Evolutionary conservation across 2,113 vertebrate species (phyloP).

Genomic region (Argyrosomus japonicus): DNA sequence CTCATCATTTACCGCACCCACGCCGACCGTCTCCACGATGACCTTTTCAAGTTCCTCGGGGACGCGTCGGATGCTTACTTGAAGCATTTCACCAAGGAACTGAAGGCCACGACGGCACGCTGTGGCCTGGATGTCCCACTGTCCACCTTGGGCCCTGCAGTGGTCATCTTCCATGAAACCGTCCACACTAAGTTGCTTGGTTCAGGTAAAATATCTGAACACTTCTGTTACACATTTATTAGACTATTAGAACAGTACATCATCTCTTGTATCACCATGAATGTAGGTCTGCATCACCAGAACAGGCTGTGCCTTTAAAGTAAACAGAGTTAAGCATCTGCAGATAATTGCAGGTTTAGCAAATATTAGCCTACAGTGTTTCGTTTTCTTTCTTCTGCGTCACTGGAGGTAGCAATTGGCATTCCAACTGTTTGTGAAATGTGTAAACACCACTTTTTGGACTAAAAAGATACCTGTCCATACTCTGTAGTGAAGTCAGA

Average conservation of each 20-base stretch:
- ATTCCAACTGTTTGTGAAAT: slow-evolving; percentile 90
- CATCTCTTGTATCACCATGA: not conserved
- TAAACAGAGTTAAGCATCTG: slow-evolving; percentile 4
- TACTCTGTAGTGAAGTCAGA: not conserved
- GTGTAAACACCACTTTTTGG: slow-evolving; percentile 3
- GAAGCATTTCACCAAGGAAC: slow-evolving; percentile 98
- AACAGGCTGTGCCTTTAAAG: not conserved
- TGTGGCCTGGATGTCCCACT: slow-evolving; percentile 98
- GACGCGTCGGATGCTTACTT: slow-evolving; percentile 98
- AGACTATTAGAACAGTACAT: not conserved
- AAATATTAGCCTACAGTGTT: slow-evolving; percentile 33
- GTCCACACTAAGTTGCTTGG: slow-evolving; percentile 97
- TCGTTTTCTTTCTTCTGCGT: not conserved
- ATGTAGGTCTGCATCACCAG: not conserved
- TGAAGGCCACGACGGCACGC: slow-evolving; percentile 96
- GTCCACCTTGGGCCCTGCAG: slow-evolving; percentile 95
- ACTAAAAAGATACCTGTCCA: not conserved
- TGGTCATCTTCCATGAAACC: slow-evolving; percentile 99
- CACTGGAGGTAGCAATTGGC: not conserved
- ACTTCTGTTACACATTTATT: not conserved
- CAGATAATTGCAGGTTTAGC: slow-evolving; percentile 28
- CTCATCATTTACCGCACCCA: slow-evolving; percentile 98
- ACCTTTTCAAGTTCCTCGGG: slow-evolving; percentile 98
- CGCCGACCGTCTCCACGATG: slow-evolving; percentile 97
- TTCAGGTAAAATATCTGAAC: slow-evolving; percentile 80